A percentile compares a stretch with the other conserved stretches of the same genome.
Evolutionary conservation across 1,140 invertebrate species (phyloP).

Genomic region (Caenorhabditis brenneri): DNA sequence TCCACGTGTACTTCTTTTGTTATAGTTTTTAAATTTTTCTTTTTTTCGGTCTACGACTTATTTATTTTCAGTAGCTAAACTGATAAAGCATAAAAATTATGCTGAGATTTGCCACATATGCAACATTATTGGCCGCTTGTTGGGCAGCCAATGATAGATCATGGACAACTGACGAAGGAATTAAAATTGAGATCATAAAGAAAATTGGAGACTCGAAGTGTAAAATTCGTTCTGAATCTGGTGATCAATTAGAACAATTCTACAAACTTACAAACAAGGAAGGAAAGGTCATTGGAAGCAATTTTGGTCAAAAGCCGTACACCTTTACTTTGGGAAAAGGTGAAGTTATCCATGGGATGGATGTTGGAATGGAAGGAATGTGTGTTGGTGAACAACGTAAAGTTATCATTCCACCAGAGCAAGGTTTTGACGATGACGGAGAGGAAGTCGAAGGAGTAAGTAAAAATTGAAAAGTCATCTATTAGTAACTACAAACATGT

Average conservation of each 20-base stretch:
- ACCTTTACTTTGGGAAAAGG: constrained; percentile 64
- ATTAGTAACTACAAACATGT: neutral
- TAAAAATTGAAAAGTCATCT: neutral
- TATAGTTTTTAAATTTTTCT: neutral
- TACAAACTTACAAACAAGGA: constrained; percentile 67
- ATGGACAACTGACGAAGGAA: constrained; percentile 70
- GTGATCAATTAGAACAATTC: constrained; percentile 68
- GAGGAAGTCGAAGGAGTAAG: neutral
- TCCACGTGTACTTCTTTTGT: constrained; percentile 1
- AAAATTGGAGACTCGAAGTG: constrained; percentile 69
- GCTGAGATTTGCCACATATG: neutral
- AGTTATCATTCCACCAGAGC: constrained; percentile 51
- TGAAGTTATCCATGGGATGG: constrained; percentile 69
- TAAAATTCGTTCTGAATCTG: constrained; percentile 63
- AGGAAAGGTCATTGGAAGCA: constrained; percentile 66
- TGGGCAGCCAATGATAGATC: constrained; percentile 60
- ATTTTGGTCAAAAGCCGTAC: constrained; percentile 59
- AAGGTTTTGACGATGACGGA: constrained; percentile 48
- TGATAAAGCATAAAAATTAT: neutral
- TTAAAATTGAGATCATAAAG: constrained; percentile 70
- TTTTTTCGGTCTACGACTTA: neutral
- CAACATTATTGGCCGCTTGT: constrained; percentile 13
- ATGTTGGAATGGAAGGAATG: constrained; percentile 61
- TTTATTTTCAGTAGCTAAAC: constrained; percentile 38
- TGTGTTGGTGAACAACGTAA: constrained; percentile 67